Conservation (phyloP, 2,888 invertebrate species). For the Drosophila pegasa region DNA sequence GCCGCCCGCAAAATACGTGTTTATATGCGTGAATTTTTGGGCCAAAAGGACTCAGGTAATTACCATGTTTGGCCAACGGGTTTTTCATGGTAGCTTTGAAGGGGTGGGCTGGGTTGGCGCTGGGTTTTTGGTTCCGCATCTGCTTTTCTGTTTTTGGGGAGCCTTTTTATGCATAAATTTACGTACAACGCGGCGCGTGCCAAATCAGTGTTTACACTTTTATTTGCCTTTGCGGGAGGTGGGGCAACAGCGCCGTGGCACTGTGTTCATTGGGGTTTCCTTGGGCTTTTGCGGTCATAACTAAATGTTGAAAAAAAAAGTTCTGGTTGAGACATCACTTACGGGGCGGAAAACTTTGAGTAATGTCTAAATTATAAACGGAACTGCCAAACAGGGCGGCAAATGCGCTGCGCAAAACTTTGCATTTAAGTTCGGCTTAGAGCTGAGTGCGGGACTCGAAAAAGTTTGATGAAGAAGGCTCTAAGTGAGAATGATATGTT, state of each 20-base stretch:
- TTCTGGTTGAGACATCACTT: slow-evolving; percentile 63
- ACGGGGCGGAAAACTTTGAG: slow-evolving; percentile 54
- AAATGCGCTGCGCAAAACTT: background rate
- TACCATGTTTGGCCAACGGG: slow-evolving; percentile 75
- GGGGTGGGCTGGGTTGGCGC: background rate
- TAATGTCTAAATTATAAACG: slow-evolving; percentile 68
- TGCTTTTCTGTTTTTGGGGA: slow-evolving; percentile 15
- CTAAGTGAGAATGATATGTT: background rate
- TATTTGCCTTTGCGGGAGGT: slow-evolving; percentile 60
- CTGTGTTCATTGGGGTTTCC: slow-evolving; percentile 23
- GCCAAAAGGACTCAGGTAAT: slow-evolving; percentile 77
- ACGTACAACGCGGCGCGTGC: slow-evolving; percentile 67
- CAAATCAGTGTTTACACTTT: slow-evolving; percentile 80
- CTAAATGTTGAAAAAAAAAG: slow-evolving; percentile 36
- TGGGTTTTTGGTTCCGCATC: slow-evolving; percentile 31
- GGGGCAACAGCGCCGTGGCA: background rate
- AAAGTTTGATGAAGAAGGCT: background rate
- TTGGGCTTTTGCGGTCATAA: slow-evolving; percentile 43
- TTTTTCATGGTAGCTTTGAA: slow-evolving; percentile 19
- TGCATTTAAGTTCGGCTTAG: background rate
- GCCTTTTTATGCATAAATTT: slow-evolving; percentile 73
- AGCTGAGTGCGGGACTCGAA: background rate
- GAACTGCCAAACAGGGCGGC: slow-evolving; percentile 18
- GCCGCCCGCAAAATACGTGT: slow-evolving; percentile 71
- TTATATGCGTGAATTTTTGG: slow-evolving; percentile 77